Evolutionary conservation across 2,113 vertebrate genomes (phyloP), one percentile per base, ranked within the genome.

Genomic region (Aramus guarauna): DNA sequence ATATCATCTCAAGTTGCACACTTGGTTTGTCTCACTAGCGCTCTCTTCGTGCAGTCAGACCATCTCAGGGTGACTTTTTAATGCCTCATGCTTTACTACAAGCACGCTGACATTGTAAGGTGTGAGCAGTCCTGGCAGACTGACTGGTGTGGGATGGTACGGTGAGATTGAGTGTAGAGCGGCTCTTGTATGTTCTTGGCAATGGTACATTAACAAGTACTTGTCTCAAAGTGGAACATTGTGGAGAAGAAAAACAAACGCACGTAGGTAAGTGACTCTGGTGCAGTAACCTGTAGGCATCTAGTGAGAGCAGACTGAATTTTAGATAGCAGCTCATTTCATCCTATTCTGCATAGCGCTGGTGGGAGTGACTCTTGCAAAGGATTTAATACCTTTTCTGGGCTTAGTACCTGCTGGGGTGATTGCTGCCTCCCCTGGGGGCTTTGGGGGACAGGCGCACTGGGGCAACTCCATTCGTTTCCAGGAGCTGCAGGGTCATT

Each of bases 181-280:
- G 3, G 66, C 36, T 94, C 48, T 9, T 7, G 34, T 5, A 2
- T 24, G 67, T 48, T 66, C 59, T 39, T 73, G 67, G 58, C 66
- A 36, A 5, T 0, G 39, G 77, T 45, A 53, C 43, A 6, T 6
- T 43, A 60, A 22, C 43, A 9, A 39, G 56, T n/a, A 16, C 32
- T 21, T 3, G 21, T 5, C 13, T 79, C 2, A 11, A 10, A n/a
- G n/a, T 2, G 27, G 73, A 75, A 26, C 18, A 0, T 5, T 1
- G 26, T 48, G 34, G 73, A 41, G 71, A 62, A 59, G 63, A 30
- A 11, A 11, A 23, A 11, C 4, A 32, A 80, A 36, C 1, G 1
- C 15, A 4, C 0, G 15, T 32, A 3, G 56, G 47, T 37, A 1
- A 37, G 69, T 10, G 85, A 12, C 50, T 50, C 24, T 4, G n/a